Evolutionary conservation across 2,888 invertebrate species (phyloP), one percentile per base, ranked within the genome.

Genomic region (Trichogramma dendrolimi): DNA sequence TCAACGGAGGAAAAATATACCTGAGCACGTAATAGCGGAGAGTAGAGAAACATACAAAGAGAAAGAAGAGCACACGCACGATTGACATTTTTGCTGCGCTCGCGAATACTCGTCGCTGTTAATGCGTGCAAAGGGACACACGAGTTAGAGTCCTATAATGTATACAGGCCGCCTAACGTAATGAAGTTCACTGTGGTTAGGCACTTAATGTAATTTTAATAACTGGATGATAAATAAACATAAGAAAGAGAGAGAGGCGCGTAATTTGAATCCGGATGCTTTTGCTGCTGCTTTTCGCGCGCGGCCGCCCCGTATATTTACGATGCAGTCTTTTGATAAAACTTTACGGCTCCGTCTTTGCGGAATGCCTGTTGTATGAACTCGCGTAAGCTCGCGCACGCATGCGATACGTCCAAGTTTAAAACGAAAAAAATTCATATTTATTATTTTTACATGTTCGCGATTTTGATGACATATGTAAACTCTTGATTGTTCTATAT

Each of bases 221-320:
- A 79, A 79, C 78, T 78, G 75, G 77, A 77, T 27, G 27, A 27
- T 79, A 79, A 79, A 79, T 79, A 79, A 79, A 79, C 78, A 78
- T 79, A 79, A 79, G 75, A 72, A 51, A 39, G 27, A 65, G 61
- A 66, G 47, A 8, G 49, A 64, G 59, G 54, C 64, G 72, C 74
- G 77, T 74, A 78, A 79, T 79, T 79, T 78, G 76, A 79, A 79
- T 79, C 79, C 79, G 79, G 79, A 79, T 78, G 78, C 72, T 72
- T 27, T 27, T 27, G 27, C 27, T 27, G 27, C 2, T 27, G 27
- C 27, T 27, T 27, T 27, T 27, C 27, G 27, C 27, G 27, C 27
- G 27, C 27, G 27, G 27, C 27, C 27, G 27, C 1, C 27, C 27
- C 27, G 27, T 27, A 27, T 27, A 27, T 52, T 14, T 54, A 73